Evolutionary conservation across 2,888 invertebrate species (phyloP).

Genomic region (Disparrhopalites patrizii): DNA sequence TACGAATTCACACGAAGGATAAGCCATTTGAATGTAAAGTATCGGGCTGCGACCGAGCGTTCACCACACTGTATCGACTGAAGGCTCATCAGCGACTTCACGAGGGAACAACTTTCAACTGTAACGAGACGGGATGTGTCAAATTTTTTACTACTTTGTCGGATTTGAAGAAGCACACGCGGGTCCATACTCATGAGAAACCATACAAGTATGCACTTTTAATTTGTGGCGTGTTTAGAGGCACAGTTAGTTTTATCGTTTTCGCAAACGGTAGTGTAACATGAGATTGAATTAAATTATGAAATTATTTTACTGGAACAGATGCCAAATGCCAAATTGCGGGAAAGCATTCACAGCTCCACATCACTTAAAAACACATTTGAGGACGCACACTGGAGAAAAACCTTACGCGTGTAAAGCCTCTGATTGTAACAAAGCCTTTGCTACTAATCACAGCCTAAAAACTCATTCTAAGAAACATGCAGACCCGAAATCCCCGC

Average conservation of each 20-base stretch:
- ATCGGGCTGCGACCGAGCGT: slow-evolving; percentile 81
- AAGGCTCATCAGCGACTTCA: slow-evolving; percentile 67
- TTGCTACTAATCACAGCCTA: slow-evolving; percentile 78
- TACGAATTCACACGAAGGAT: slow-evolving; percentile 83
- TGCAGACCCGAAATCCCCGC: slow-evolving; percentile 46
- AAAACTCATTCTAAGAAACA: slow-evolving; percentile 76
- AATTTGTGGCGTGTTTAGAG: background rate
- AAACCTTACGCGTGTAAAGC: slow-evolving; percentile 68
- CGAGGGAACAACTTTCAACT: slow-evolving; percentile 92
- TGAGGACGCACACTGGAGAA: slow-evolving; percentile 76
- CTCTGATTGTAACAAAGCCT: slow-evolving; percentile 66
- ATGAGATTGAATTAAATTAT: too few species aligned
- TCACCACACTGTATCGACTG: slow-evolving; percentile 86
- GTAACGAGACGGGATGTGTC: slow-evolving; percentile 72
- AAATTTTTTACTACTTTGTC: slow-evolving; percentile 92
- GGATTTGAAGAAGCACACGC: slow-evolving; percentile 88
- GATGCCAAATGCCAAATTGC: slow-evolving; percentile 20
- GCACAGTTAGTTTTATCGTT: background rate
- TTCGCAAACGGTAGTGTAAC: too few species aligned
- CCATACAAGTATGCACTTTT: slow-evolving; percentile 69
- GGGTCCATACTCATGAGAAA: slow-evolving; percentile 87
- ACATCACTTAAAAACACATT: slow-evolving; percentile 89
- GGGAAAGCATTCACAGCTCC: slow-evolving; percentile 76
- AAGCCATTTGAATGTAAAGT: slow-evolving; percentile 87
- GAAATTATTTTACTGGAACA: too few species aligned